Base-by-base conservation (phyloP, 2,888 invertebrate genomes). In the Tetragonula carbonaria region DNA sequence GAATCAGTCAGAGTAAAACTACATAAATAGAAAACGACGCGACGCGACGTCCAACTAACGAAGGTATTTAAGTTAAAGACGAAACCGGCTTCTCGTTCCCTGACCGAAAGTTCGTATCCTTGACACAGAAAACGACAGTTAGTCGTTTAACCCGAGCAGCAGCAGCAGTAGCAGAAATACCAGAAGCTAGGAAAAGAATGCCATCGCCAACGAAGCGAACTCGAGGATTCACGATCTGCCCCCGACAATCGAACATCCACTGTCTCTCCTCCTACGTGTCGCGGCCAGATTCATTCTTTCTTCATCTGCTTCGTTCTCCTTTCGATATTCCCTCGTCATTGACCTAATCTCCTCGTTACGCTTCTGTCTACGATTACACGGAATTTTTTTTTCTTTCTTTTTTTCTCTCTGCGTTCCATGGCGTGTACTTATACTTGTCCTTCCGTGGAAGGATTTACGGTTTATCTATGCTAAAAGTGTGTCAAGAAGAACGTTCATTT, bases 41-140 rank as follows among this genome's bases (percentile, higher is more conserved):
- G 13, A n/a, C 16, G 57, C 2, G 53, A n/a, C 53, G 74, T 23
- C 51, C 14, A 65, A 74, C 13, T 50, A 53, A 62, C 38, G 77
- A 57, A 70, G 74, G 57, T 87, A 80, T 80, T 68, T 68, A 76
- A 80, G 78, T 57, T 18, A 67, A 65, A 74, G 77, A 87, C 62
- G 78, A 63, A 63, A 45, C 71, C 67, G 6, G 21, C 63, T 63
- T 18, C 59, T 50, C 38, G 71, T 84, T 82, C 80, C 79, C 65
- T 45, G 67, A 75, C 86, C 86, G 80, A 88, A 88, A 89, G 80
- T 89, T 88, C 81, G 84, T 82, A 87, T 89, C 91, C 91, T 91
- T 91, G 91, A 91, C 91, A 91, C 86, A 89, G 78, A 90, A 89
- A 91, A 74, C 71, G 73, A 18, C 33, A 16, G 50, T 45, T 45